A percentile compares a stretch with the other conserved stretches of the same genome.
Conservation (phyloP, 2,888 invertebrate species). For the Cosmia trapezina region DNA sequence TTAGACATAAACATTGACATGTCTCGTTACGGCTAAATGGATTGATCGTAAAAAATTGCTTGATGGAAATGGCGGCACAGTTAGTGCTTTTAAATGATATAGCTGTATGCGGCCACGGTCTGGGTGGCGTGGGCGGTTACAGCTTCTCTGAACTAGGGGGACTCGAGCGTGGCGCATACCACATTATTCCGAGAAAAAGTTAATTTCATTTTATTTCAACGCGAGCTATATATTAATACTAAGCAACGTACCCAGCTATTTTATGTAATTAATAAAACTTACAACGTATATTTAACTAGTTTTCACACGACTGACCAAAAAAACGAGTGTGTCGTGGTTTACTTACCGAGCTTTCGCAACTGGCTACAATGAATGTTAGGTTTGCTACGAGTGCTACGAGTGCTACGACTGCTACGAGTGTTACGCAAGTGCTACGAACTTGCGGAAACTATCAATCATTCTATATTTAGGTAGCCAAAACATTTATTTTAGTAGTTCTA, state of each 20-base stretch:
- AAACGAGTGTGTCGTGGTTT: not conserved
- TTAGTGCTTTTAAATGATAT: constrained; percentile 67
- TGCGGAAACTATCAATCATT: not conserved
- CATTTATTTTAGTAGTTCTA: not conserved
- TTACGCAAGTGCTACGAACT: constrained; percentile 2
- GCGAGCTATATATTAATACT: constrained; percentile 50
- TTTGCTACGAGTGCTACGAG: constrained; percentile 17
- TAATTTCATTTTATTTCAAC: constrained; percentile 75
- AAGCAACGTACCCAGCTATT: constrained; percentile 25
- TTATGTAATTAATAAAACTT: constrained; percentile 44
- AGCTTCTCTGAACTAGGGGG: constrained; percentile 74
- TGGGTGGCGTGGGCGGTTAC: constrained; percentile 73
- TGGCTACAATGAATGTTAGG: constrained; percentile 1
- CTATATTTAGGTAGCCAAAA: not conserved
- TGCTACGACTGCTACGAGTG: not conserved
- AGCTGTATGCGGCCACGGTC: constrained; percentile 67
- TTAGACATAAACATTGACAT: constrained; percentile 56
- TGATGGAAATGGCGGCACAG: constrained; percentile 60
- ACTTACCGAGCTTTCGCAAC: not conserved
- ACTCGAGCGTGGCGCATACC: constrained; percentile 65
- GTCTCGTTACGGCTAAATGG: constrained; percentile 62
- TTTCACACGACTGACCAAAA: not conserved
- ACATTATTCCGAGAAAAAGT: constrained; percentile 76
- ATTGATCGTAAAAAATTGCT: constrained; percentile 69
- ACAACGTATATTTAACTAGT: constrained; percentile 11